These are phyloP conservation scores for Paramisgurnus dabryanus DNA, from an alignment of 2,113 vertebrate species.

Conservation along the genomic window DNA sequence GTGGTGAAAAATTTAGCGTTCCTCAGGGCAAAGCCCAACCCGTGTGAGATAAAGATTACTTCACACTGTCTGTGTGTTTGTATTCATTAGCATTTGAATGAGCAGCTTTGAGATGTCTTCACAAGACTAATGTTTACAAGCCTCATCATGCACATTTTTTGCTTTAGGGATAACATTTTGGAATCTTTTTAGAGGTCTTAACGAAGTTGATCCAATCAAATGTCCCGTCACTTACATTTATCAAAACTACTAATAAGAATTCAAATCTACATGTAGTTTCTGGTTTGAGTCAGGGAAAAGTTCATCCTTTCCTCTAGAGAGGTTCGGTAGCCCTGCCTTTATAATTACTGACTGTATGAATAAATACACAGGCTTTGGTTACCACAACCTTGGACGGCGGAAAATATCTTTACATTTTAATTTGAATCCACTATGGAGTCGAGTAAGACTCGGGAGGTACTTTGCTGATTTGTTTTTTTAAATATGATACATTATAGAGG, in stretches of 20 bases:
- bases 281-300: not conserved
- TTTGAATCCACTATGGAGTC: not conserved
- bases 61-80: not conserved
- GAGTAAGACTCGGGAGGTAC: not conserved
- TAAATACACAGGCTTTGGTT: not conserved
- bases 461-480: not conserved
- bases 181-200: not conserved
- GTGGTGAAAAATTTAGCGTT: not conserved
- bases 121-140: conserved; percentile 7
- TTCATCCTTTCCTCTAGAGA: not conserved
- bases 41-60: not conserved
- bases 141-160: not conserved
- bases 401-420: conserved; percentile 5
- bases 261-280: not conserved
- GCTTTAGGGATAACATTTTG: not conserved
- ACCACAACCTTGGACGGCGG: not conserved
- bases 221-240: not conserved
- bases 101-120: not conserved
- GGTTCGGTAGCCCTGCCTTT: not conserved
- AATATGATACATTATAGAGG: not conserved
- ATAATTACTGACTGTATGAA: conserved; percentile 16
- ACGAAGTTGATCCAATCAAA: not conserved
- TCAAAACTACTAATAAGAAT: not conserved
- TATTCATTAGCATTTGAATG: conserved; percentile 21
- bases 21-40: not conserved